Percentiles rank a stretch among this genome's conserved stretches.
phyloP scores from a whole-genome alignment of 1,140 invertebrate species.

The Agrilus planipennis region DNA sequence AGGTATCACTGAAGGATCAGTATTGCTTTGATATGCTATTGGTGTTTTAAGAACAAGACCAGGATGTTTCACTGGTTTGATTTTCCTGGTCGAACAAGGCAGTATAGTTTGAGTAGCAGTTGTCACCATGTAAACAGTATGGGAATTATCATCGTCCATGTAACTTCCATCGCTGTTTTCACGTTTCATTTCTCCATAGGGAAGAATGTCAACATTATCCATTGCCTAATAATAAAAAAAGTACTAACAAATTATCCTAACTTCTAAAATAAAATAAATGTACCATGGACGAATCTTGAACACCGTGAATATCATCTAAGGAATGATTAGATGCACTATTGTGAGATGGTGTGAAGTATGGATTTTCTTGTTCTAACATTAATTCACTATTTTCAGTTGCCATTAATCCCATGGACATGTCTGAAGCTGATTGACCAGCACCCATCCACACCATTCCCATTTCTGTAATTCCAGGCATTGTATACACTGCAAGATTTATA shows the following conservation, averaged over 20 bases:
- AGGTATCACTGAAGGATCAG: constrained; percentile 64
- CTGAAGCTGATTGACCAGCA: constrained; percentile 43
- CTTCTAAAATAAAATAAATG: constrained; percentile 14
- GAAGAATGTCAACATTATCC: constrained; percentile 31
- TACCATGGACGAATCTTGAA: constrained; percentile 42
- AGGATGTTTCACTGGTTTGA: constrained; percentile 63
- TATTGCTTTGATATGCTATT: constrained; percentile 67
- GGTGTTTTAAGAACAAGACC: constrained; percentile 64
- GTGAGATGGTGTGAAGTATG: constrained; percentile 42
- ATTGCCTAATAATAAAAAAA: constrained; percentile 13
- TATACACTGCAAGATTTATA: constrained; percentile 19
- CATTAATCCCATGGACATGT: constrained; percentile 34
- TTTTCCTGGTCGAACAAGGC: constrained; percentile 47
- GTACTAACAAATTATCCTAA: neutral
- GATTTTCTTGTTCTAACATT: constrained; percentile 44
- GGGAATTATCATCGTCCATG: constrained; percentile 27
- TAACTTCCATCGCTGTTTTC: constrained; percentile 33
- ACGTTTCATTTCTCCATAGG: constrained; percentile 29
- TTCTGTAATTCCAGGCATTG: constrained; percentile 47
- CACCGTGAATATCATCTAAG: constrained; percentile 44
- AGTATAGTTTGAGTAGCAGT: constrained; percentile 42
- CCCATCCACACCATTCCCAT: constrained; percentile 64
- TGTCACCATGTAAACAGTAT: constrained; percentile 39
- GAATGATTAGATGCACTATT: constrained; percentile 37
- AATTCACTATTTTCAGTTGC: constrained; percentile 26